Conservation (phyloP, 2,113 vertebrate species). For the Rattus norvegicus region DNA sequence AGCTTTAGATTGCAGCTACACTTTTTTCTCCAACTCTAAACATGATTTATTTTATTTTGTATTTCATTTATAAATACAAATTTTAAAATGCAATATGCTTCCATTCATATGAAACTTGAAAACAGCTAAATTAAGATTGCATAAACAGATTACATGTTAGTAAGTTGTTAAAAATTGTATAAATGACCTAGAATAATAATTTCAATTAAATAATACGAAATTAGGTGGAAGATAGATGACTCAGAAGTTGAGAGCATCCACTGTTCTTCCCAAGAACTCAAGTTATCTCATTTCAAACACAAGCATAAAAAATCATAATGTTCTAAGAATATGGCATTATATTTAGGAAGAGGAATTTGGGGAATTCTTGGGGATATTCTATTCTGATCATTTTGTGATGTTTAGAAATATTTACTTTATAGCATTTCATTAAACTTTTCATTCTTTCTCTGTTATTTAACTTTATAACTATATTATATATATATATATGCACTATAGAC, state of each 20-base stretch:
- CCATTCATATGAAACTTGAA: slow-evolving; percentile 17
- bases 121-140: not conserved
- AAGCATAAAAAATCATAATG: not conserved
- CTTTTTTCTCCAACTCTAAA: slow-evolving; percentile 18
- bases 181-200: not conserved
- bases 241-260: not conserved
- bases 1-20: not conserved
- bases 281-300: not conserved
- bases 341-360: not conserved
- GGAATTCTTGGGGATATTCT: not conserved
- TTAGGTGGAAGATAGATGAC: not conserved
- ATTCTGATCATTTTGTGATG: slow-evolving; percentile 11
- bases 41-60: not conserved
- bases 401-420: slow-evolving; percentile 20
- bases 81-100: not conserved
- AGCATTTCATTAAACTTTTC: slow-evolving; percentile 28
- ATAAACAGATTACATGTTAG: not conserved
- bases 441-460: not conserved
- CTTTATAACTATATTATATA: not conserved
- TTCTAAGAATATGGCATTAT: not conserved
- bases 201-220: not conserved
- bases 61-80: slow-evolving; percentile 14
- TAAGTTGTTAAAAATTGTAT: slow-evolving; percentile 33
- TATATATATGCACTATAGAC: not conserved
- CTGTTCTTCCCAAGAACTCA: not conserved